phyloP scores from a whole-genome alignment of 2,113 vertebrate genomes.

The Petroica traversi region DNA sequence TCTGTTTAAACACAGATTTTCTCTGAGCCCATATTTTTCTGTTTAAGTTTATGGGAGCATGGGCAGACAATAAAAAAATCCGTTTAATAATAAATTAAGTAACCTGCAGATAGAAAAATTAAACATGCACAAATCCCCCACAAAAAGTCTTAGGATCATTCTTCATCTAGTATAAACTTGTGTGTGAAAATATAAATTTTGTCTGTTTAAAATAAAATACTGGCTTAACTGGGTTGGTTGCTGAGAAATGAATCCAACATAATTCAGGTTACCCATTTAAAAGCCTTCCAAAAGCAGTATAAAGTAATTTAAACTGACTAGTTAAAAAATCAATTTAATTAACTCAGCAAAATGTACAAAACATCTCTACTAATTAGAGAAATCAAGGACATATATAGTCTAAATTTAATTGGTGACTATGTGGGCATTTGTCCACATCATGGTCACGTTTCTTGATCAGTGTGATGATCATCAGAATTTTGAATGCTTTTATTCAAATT shows the following conservation, averaged over 20 bases:
- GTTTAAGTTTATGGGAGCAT: not conserved
- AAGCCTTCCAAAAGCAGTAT: not conserved
- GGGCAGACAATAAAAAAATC: rapidly evolving
- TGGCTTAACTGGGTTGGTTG: not conserved
- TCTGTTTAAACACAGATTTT: not conserved
- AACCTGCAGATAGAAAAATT: not conserved
- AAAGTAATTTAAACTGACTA: not conserved
- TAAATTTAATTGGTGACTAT: not conserved
- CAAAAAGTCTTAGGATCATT: not conserved
- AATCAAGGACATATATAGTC: not conserved
- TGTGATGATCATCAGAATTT: not conserved
- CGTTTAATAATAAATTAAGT: not conserved
- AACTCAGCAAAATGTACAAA: not conserved
- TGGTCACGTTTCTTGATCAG: not conserved
- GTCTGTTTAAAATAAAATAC: not conserved
- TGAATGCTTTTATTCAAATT: not conserved
- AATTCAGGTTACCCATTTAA: not conserved
- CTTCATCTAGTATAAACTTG: not conserved
- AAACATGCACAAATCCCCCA: not conserved
- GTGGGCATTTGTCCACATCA: not conserved
- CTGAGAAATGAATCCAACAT: not conserved
- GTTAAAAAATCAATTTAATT: not conserved
- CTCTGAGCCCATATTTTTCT: not conserved
- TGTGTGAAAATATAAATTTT: not conserved
- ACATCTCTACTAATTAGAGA: not conserved